Percentiles rank a stretch among this genome's conserved stretches.
Conservation (phyloP, 2,888 invertebrate species). For the Psococerastis gibbosa region DNA sequence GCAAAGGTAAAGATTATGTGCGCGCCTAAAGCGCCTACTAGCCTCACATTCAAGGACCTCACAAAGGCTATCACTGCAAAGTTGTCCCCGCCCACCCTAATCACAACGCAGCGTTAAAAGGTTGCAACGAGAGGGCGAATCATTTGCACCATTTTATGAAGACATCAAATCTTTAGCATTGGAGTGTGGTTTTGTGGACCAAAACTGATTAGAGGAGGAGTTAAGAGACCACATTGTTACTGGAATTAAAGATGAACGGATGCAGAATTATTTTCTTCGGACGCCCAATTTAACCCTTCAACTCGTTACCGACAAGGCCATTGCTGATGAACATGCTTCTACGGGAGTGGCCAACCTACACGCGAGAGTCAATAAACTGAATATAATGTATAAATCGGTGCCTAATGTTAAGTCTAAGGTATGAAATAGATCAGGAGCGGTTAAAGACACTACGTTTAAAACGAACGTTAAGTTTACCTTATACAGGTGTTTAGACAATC, state of each 20-base stretch:
- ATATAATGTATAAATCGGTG: too few relatives aligned
- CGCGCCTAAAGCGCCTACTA: background rate
- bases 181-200: background rate
- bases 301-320: background rate
- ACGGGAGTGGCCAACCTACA: background rate
- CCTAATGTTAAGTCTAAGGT: too few relatives aligned
- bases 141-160: background rate
- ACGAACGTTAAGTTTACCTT: too few relatives aligned
- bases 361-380: too few relatives aligned
- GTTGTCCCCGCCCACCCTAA: background rate
- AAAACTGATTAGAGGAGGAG: background rate
- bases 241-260: background rate
- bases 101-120: background rate
- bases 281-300: background rate
- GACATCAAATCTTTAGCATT: background rate
- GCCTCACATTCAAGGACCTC: background rate
- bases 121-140: background rate
- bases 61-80: background rate
- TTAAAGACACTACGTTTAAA: too few relatives aligned
- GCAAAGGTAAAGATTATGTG: background rate
- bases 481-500: too few relatives aligned
- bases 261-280: background rate
- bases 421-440: too few relatives aligned
- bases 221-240: background rate
- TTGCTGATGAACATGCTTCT: background rate